Base-by-base conservation (phyloP, 92 coral and sea anemone species). In the Palythoa caribaeorum region DNA sequence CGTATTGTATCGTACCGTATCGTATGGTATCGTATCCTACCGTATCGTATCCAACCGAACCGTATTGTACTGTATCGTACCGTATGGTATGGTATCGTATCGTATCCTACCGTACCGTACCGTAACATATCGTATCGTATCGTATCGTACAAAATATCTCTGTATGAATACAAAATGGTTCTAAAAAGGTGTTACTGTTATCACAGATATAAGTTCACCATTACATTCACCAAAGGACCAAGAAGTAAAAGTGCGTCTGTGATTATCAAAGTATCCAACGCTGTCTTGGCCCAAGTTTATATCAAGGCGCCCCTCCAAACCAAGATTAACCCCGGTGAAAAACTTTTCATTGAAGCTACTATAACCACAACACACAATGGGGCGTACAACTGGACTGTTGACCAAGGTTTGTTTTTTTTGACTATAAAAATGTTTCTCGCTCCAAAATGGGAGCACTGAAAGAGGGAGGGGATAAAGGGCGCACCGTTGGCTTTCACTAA, bases 171-270 rank as follows among this genome's bases (percentile, higher is more conserved):
- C 7, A 28, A 0, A 44, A 1, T 1, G 50, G 5, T 55, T 55
- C 14, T 73, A 73, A 73, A 48, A 38, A 7, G 9, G 36, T 6
- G 17, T 65, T 20, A 3, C 6, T 16, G 28, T 21, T 50, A 4
- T 73, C 14, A 76, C 79, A 76, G 79, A 48, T 76, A 76, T 54
- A 76, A 76, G 79, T 76, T 76, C 39, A 76, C 79, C 44, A 60
- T 76, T 19, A 76, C 79, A 0, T 47, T 48, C 17, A 76, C 59
- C 44, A 76, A 76, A 20, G 79, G 60, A 47, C 48, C 62, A 50
- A 75, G 79, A 50, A 75, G 62, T 12, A 17, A 6, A 54, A 75
- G 60, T 52, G 79, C 79, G 36, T 47, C 60, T 47, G 79, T n/a
- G 16, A 28, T 50, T 21, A 50, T 75, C 79, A 19, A 75, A 9